Evolutionary conservation across 2,797 vertebrate genomes (phyloP).

Genomic region (Fundulus diaphanus): DNA sequence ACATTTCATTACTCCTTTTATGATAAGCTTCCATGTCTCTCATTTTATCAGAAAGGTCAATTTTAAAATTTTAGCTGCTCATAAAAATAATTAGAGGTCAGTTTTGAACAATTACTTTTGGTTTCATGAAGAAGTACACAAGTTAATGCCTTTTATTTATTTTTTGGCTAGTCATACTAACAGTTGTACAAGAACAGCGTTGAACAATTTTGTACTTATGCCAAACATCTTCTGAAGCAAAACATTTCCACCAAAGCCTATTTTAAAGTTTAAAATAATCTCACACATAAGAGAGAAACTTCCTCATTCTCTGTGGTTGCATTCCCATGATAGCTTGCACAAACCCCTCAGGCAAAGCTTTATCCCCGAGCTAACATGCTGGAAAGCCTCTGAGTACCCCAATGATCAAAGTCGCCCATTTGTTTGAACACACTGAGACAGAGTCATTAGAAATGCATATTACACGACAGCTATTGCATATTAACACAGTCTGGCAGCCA

Average conservation of each 20-base stretch:
- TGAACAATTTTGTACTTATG: slow-evolving; percentile 17
- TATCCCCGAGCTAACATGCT: slow-evolving; percentile 75
- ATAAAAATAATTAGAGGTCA: not conserved
- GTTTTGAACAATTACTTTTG: not conserved
- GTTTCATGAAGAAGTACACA: not conserved
- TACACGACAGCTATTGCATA: slow-evolving; percentile 96
- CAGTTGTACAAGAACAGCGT: not conserved
- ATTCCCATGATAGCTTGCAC: slow-evolving; percentile 68
- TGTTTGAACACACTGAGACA: slow-evolving; percentile 93
- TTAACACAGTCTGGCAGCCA: slow-evolving; percentile 96
- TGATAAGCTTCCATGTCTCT: not conserved
- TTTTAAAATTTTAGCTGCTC: not conserved
- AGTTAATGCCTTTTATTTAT: not conserved
- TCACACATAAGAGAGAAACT: slow-evolving; percentile 37
- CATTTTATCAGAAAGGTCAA: not conserved
- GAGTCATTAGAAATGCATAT: slow-evolving; percentile 99
- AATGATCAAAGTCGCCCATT: slow-evolving; percentile 87
- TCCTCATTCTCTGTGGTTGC: slow-evolving; percentile 43
- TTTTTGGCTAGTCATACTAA: not conserved
- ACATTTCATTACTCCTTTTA: not conserved
- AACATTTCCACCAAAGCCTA: not conserved
- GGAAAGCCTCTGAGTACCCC: slow-evolving; percentile 78
- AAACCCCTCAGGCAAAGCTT: slow-evolving; percentile 63
- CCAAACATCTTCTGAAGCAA: slow-evolving; percentile 9
- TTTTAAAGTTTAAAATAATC: slow-evolving; percentile 16